Percentiles rank a stretch among this genome's conserved stretches.
Conservation (phyloP, 2,888 invertebrate genomes). For the Scaptodrosophila latifasciaeformis region DNA sequence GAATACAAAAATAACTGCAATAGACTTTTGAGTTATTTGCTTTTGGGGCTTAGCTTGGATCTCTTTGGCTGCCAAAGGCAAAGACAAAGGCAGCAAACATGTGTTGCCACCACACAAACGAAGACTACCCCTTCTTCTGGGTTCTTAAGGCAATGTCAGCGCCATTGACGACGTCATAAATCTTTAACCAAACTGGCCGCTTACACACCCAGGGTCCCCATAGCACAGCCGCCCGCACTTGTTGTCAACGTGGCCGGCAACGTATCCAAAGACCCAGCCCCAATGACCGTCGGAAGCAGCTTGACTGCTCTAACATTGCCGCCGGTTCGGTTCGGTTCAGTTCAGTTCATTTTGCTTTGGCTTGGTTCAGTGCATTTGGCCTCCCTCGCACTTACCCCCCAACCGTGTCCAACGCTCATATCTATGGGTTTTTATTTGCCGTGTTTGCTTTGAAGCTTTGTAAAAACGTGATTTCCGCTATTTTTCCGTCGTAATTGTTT, state of each 20-base stretch:
- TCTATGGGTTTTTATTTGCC: too few relatives aligned
- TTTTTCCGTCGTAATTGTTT: conserved; percentile 48
- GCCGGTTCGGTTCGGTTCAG: conserved; percentile 9
- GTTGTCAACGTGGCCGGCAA: neutral
- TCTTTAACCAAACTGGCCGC: conserved; percentile 30
- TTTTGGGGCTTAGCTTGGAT: conserved; percentile 20
- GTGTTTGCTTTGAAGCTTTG: conserved; percentile 15
- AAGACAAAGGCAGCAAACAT: conserved; percentile 30
- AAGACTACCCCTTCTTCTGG: neutral
- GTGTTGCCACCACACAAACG: conserved; percentile 25
- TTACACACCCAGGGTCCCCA: conserved; percentile 25
- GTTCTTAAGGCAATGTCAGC: conserved; percentile 35
- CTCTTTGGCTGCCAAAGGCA: conserved; percentile 9
- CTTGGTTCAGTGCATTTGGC: conserved; percentile 10
- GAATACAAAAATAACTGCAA: conserved; percentile 29
- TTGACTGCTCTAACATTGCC: conserved; percentile 14
- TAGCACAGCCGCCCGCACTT: conserved; percentile 17
- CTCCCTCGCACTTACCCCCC: conserved; percentile 23
- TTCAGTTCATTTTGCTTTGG: neutral
- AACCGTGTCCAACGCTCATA: neutral
- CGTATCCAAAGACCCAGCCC: too few relatives aligned
- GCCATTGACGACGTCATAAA: conserved; percentile 49
- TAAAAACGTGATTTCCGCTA: conserved; percentile 63
- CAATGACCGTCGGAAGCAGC: conserved; percentile 30
- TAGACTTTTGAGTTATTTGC: conserved; percentile 36